Conservation (phyloP, 2,888 invertebrate genomes). For the Tuberolachnus salignus region DNA sequence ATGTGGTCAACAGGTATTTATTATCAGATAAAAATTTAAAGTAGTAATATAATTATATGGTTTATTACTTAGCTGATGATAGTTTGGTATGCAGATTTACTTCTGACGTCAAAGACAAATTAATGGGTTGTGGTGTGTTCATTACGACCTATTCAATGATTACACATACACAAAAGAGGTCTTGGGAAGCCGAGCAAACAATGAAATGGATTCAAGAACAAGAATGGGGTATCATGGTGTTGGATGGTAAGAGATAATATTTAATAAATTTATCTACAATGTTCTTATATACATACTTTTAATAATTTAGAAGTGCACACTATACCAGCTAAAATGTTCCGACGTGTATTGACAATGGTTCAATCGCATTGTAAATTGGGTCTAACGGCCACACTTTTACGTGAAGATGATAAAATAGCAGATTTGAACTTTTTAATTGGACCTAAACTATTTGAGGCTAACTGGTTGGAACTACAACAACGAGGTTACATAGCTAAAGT, state of each 20-base stretch:
- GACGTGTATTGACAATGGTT: constrained; percentile 94
- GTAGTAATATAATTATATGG: neutral
- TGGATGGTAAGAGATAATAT: constrained; percentile 69
- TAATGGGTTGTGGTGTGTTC: constrained; percentile 91
- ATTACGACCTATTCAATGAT: constrained; percentile 99
- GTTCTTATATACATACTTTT: neutral
- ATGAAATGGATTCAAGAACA: constrained; percentile 99
- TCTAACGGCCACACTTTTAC: constrained; percentile 92
- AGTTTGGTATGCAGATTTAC: constrained; percentile 98
- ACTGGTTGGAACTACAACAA: constrained; percentile 98
- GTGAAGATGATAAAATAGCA: constrained; percentile 99
- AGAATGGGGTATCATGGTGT: constrained; percentile 97
- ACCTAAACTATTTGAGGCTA: constrained; percentile 97
- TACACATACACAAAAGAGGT: constrained; percentile 94
- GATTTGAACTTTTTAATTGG: constrained; percentile 99
- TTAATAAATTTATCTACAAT: neutral
- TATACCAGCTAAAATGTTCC: constrained; percentile 99
- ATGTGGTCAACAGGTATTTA: constrained; percentile 87
- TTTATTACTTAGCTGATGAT: constrained; percentile 75
- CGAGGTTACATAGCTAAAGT: constrained; percentile 94
- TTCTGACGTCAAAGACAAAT: constrained; percentile 98
- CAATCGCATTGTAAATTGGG: constrained; percentile 98
- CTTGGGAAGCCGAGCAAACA: constrained; percentile 98
- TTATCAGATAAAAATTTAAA: neutral
- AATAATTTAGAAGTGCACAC: constrained; percentile 87